phyloP scores from a whole-genome alignment of 2,113 vertebrate species.

The Callipepla squamata region DNA sequence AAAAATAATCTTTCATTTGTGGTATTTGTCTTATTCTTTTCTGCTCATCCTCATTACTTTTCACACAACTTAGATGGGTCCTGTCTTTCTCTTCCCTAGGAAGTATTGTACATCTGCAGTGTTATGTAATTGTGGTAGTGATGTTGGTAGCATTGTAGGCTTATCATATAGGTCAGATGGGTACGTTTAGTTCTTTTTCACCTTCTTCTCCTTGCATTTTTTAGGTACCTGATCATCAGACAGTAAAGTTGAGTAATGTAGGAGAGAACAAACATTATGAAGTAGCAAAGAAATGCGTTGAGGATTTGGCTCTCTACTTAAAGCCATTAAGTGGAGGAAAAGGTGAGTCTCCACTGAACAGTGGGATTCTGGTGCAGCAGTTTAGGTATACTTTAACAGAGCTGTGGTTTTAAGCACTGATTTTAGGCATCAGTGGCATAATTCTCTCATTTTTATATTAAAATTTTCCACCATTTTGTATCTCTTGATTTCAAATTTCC shows the following conservation, averaged over 20 bases:
- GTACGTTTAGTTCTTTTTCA: background rate
- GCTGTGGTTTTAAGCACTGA: background rate
- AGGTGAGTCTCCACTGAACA: constrained; percentile 79
- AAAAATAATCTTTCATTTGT: background rate
- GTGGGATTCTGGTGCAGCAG: background rate
- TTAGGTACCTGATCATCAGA: constrained; percentile 89
- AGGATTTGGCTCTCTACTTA: constrained; percentile 94
- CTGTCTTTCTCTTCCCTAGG: background rate
- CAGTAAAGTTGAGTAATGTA: constrained; percentile 87
- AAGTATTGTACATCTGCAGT: constrained; percentile 23
- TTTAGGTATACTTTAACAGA: background rate
- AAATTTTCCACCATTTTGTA: background rate
- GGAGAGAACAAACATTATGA: constrained; percentile 93
- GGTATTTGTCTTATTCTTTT: background rate
- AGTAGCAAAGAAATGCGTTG: constrained; percentile 90
- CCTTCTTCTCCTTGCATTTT: background rate
- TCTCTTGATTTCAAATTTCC: background rate
- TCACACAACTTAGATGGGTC: background rate
- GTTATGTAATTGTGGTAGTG: constrained; percentile 11
- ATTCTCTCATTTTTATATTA: background rate
- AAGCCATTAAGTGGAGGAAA: constrained; percentile 93
- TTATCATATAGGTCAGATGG: background rate
- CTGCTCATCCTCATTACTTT: background rate
- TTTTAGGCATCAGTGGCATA: background rate
- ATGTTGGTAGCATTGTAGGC: background rate